These are phyloP conservation scores for Drosophila antonietae DNA, from an alignment of 2,888 invertebrate genomes.

Conservation along the genomic window DNA sequence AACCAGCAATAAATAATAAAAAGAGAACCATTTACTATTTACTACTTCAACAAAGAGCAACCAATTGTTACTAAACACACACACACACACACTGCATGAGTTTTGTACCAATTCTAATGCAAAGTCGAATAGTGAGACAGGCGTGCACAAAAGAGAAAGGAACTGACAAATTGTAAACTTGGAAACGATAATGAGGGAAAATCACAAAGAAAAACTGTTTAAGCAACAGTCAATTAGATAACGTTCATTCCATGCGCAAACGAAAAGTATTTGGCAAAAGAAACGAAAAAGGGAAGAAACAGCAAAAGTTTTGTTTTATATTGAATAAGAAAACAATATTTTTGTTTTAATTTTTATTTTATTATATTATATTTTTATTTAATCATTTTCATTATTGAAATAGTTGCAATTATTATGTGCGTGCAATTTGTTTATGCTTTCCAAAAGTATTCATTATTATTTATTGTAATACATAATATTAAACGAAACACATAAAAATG, in stretches of 20 bases:
- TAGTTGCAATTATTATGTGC: slow-evolving; percentile 70
- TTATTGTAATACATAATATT: slow-evolving; percentile 65
- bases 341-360: slow-evolving; percentile 40
- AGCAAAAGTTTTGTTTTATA: slow-evolving; percentile 46
- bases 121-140: slow-evolving; percentile 46
- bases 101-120: slow-evolving; percentile 32
- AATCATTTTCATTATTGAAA: slow-evolving; percentile 23
- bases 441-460: slow-evolving; percentile 76
- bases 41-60: slow-evolving; percentile 41
- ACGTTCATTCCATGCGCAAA: slow-evolving; percentile 57
- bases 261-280: slow-evolving; percentile 51
- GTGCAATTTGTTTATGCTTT: slow-evolving; percentile 80
- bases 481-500: slow-evolving; percentile 18
- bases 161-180: slow-evolving; percentile 52
- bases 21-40: slow-evolving; percentile 35
- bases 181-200: slow-evolving; percentile 37
- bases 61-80: slow-evolving; percentile 73
- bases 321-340: slow-evolving; percentile 35
- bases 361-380: slow-evolving; percentile 27
- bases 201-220: slow-evolving; percentile 34
- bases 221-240: slow-evolving; percentile 49
- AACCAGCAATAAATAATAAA: slow-evolving; percentile 3
- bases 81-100: slow-evolving; percentile 41
- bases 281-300: background rate
- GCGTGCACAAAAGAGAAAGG: slow-evolving; percentile 55